Base-by-base conservation (phyloP, 2,113 vertebrate genomes). In the Corvus moneduloides region DNA sequence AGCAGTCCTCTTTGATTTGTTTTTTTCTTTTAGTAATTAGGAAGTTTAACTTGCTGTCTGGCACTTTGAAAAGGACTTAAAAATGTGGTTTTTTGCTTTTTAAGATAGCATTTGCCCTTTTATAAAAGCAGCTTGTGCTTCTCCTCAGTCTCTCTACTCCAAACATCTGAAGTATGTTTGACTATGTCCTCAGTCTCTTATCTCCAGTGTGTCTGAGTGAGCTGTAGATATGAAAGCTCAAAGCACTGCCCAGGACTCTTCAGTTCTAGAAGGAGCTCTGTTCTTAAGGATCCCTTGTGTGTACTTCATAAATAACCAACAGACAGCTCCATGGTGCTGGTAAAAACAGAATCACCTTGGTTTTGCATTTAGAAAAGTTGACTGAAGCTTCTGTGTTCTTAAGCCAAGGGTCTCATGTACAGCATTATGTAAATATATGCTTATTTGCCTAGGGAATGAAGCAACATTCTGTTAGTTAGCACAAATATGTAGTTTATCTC, bases 71-170 rank as follows among this genome's bases (percentile, higher is more conserved):
- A 84, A 82, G 66, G 52, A 44, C 87, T 96, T 93, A 43, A 84
- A 88, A 90, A 90, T 66, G 27, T 80, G 77, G 74, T 6, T 93
- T 64, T 85, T 66, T 94, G 59, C 12, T 69, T 92, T 94, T 79
- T 48, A 64, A 91, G 90, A 82, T 94, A 95, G 75, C 93, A 64
- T 97, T 96, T 96, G 95, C 92, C 87, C 96, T 94, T 89, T 91
- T 26, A 20, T n/a, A 41, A 76, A 72, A 72, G 66, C 67, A 84
- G 41, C 71, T 73, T 79, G 81, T 87, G 74, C 16, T 54, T 84
- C 76, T 87, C 58, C 73, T 74, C 56, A 59, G 6, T 67, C 43
- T 46, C 41, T 81, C 88, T 82, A 91, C 71, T 84, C 74, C 69
- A 75, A 73, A 72, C 46, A 64, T 87, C 18, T 95, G 89, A 96